phyloP scores from a whole-genome alignment of 2,113 vertebrate species.

The Oreotrochilus melanogaster region DNA sequence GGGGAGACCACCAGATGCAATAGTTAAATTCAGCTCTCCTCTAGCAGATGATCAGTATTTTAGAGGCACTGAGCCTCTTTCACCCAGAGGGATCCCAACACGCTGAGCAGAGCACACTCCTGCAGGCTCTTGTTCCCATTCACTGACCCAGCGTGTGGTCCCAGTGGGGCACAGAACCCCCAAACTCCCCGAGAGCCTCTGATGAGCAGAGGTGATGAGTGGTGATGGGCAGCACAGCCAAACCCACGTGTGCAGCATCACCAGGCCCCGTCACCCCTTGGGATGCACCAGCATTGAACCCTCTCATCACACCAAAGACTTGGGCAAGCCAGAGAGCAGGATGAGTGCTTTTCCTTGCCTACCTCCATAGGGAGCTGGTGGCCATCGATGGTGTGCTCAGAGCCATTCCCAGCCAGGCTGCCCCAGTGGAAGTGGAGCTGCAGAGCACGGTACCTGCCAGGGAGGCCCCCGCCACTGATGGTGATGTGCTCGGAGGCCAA shows the following conservation, averaged over 20 bases:
- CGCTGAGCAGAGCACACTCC: neutral
- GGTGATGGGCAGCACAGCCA: neutral
- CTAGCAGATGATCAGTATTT: conserved; percentile 33
- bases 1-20: rapidly evolving
- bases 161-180: neutral
- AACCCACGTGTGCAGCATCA: rapidly evolving
- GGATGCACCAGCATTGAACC: neutral
- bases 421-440: conserved; percentile 93
- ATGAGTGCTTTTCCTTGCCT: neutral
- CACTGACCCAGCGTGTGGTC: neutral
- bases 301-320: neutral
- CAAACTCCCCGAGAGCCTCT: neutral
- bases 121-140: neutral
- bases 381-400: conserved; percentile 84
- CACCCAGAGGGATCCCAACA: neutral
- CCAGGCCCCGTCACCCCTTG: neutral
- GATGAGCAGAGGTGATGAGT: too few species aligned
- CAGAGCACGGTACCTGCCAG: conserved; percentile 73
- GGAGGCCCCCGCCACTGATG: conserved; percentile 80
- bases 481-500: conserved; percentile 53
- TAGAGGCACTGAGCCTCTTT: neutral
- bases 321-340: rapidly evolving
- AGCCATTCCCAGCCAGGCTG: conserved; percentile 73
- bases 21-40: neutral
- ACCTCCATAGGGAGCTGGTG: conserved; percentile 87